phyloP scores from a whole-genome alignment of 2,797 vertebrate species.

The Salmo trutta region DNA sequence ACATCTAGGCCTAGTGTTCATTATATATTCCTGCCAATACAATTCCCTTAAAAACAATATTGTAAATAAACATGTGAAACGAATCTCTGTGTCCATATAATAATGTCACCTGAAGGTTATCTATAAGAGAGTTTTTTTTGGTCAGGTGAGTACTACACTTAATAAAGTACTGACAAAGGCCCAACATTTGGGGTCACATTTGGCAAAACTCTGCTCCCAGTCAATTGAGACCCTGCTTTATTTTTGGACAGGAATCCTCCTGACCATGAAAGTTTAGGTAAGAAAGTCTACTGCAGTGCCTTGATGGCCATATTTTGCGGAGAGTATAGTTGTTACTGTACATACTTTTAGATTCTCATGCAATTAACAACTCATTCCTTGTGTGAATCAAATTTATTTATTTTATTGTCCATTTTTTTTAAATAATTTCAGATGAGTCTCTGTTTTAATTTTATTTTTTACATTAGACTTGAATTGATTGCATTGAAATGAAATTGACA shows the following conservation, averaged over 20 bases:
- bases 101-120: background rate
- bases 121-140: background rate
- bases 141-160: background rate
- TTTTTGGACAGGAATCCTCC: background rate
- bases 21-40: background rate
- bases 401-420: background rate
- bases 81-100: background rate
- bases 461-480: background rate
- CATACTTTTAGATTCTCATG: background rate
- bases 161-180: background rate
- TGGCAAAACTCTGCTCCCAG: background rate
- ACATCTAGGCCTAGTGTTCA: background rate
- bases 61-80: background rate
- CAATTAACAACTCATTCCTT: background rate
- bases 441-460: background rate
- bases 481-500: background rate
- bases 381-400: background rate
- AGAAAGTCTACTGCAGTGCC: background rate
- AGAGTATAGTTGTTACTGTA: background rate
- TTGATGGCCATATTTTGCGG: background rate
- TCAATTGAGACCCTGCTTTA: background rate
- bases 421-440: too few relatives aligned
- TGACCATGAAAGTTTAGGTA: background rate
- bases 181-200: background rate
- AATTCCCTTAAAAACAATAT: background rate